Evolutionary conservation across 2,113 vertebrate genomes (phyloP), one percentile per base, ranked within the genome.

Genomic region (Perccottus glenii): DNA sequence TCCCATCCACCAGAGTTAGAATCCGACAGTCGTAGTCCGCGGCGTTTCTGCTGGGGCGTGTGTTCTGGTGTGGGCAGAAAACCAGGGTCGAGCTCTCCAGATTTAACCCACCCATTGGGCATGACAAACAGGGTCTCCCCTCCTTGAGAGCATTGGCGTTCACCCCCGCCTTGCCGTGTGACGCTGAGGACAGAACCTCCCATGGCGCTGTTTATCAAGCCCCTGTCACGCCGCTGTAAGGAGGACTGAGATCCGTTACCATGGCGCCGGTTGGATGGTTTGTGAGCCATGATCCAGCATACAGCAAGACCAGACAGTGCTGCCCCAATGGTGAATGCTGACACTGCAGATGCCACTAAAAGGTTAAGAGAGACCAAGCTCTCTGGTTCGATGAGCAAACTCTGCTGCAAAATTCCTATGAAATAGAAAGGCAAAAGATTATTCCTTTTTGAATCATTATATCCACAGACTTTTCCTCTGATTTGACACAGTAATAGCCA

Each of bases 51-150:
- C 62, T 97, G 96, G 0, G 96, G 96, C 1, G 97, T 99, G 89
- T 99, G 97, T 91, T 99, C 97, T 0, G 97, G 97, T 0, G 97
- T 99, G 51, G 96, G 97, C 60, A 98, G 91, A 59, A 98, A 94
- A 36, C 95, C 96, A 0, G 96, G 93, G 87, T 97, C 96, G 14
- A 98, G 89, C 79, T 97, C 95, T 9, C 89, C 91, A 0, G 92
- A 95, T 79, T 96, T 95, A 81, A 94, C 92, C 96, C 96, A 98
- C 32, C 94, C 95, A 0, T 97, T 98, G 88, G 96, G 96, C 96
- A 96, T 97, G 90, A 96, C 96, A 0, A 97, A 94, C 33, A 92
- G 84, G 11, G 90, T 93, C 46, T 96, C 96, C 67, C 90, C 90
- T 0, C 87, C 89, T 50, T 84, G 93, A 6, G 90, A 70, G 65